Evolutionary conservation across 2,888 invertebrate species (phyloP).

Genomic region (Melieria omissa): DNA sequence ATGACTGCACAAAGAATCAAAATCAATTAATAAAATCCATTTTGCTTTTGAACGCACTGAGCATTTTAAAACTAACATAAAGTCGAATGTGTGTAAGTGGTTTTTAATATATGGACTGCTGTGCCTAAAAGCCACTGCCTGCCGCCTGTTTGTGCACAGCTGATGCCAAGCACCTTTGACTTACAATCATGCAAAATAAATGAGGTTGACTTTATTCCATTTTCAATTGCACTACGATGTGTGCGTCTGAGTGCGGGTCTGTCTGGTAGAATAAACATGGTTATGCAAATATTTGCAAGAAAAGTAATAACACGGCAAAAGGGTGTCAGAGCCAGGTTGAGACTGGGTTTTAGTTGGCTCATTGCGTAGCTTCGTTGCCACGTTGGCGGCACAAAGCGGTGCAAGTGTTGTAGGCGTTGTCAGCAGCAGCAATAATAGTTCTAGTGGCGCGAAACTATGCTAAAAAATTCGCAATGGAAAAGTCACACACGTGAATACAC

Average conservation of each 20-base stretch:
- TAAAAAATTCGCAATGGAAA: too few relatives aligned
- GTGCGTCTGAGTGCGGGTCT: background rate
- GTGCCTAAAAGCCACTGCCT: conserved; percentile 16
- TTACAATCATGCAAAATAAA: conserved; percentile 37
- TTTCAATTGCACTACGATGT: conserved; percentile 25
- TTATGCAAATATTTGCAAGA: conserved; percentile 40
- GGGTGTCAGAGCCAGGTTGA: conserved; percentile 34
- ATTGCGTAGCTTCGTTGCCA: too few relatives aligned
- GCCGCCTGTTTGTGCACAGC: background rate
- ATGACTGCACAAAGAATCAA: too few relatives aligned
- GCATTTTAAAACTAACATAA: conserved; percentile 11
- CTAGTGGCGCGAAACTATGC: too few relatives aligned
- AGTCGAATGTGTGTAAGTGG: conserved; percentile 23
- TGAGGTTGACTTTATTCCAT: conserved; percentile 40
- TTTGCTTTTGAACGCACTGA: conserved; percentile 11
- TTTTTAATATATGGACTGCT: conserved; percentile 30
- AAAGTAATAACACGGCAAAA: conserved; percentile 39
- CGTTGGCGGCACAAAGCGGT: too few relatives aligned
- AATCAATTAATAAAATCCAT: too few relatives aligned
- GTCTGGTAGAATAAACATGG: conserved; percentile 29
- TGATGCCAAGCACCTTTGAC: conserved; percentile 27
- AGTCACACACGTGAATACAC: too few relatives aligned
- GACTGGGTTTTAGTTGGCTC: too few relatives aligned
- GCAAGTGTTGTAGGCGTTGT: background rate
- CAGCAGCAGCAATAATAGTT: conserved; percentile 24